Conservation (phyloP, 2,113 vertebrate species). For the Hippocampus barbouri region DNA sequence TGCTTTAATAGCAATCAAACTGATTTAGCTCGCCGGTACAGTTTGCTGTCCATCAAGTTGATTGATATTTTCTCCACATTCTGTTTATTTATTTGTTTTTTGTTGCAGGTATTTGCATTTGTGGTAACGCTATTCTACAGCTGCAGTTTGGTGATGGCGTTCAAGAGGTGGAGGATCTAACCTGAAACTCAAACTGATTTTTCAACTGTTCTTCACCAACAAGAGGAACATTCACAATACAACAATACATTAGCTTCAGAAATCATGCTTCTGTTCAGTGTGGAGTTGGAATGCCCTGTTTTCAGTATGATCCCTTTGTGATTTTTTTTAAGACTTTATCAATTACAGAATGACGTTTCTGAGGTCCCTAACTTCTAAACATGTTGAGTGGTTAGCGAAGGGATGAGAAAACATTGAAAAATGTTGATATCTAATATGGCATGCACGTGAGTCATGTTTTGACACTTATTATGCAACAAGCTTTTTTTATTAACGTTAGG, state of each 20-base stretch:
- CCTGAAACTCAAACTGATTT: slow-evolving; percentile 6
- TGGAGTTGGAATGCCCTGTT: background rate
- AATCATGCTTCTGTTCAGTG: background rate
- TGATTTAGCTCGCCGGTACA: background rate
- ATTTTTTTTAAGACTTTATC: background rate
- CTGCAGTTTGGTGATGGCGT: slow-evolving; percentile 76
- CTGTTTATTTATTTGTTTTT: slow-evolving; percentile 10
- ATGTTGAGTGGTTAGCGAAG: background rate
- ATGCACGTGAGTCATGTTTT: background rate
- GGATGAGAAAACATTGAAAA: background rate
- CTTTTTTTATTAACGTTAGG: slow-evolving; percentile 2
- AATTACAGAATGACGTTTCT: background rate
- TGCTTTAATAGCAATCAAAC: no score
- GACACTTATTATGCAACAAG: slow-evolving; percentile 9
- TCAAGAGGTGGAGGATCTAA: slow-evolving; percentile 72
- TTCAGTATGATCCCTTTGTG: background rate
- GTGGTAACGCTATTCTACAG: slow-evolving; percentile 70
- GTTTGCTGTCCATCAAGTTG: background rate
- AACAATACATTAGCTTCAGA: background rate
- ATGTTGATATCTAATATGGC: background rate
- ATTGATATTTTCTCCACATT: slow-evolving; percentile 2
- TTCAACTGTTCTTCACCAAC: background rate
- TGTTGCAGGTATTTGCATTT: slow-evolving; percentile 70
- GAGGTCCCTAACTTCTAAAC: slow-evolving; percentile 6
- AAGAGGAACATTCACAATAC: background rate